Evolutionary conservation across 1,140 invertebrate species (phyloP), one percentile per base, ranked within the genome.

Genomic region (Macrotrachela quadricornifera): DNA sequence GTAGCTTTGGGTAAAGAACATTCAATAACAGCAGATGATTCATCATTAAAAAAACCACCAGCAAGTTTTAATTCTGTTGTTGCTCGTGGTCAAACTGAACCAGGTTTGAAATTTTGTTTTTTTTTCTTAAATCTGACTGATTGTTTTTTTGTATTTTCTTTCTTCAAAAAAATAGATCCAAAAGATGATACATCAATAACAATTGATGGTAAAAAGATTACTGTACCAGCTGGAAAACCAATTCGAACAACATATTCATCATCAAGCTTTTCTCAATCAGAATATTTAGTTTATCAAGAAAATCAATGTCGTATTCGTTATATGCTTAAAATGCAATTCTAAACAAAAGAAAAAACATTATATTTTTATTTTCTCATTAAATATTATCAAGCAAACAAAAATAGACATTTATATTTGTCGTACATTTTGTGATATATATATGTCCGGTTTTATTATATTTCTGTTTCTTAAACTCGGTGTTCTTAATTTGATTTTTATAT

Each of bases 271-370:
- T 54, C 16, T 14, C 67, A 73, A 57, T 70, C 67, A 50, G 71
- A 73, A 59, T 73, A 73, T 56, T 61, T 73, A 0, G 58, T 73
- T 13, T 73, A 73, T 57, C 62, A 65, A 40, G 71, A 73, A 56
- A 64, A 61, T 42, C 71, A 73, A 57, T 60, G 60, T 30, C 57
- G 65, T 15, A 66, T 72, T 44, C 54, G 70, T 39, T 72, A 69
- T 46, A 51, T 72, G n/a, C 60, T 69, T 11, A n/a, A n/a, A n/a
- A n/a, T n/a, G n/a, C n/a, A n/a, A n/a, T n/a, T n/a, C n/a, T n/a
- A n/a, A n/a, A n/a, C n/a, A n/a, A n/a, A n/a, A n/a, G n/a, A n/a
- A n/a, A n/a, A n/a, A n/a, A n/a, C n/a, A n/a, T n/a, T n/a, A n/a
- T n/a, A n/a, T n/a, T n/a, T n/a, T n/a, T n/a, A n/a, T n/a, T n/a